Evolutionary conservation across 2,797 vertebrate species (phyloP), one percentile per base, ranked within the genome.

Genomic region (Numenius phaeopus): DNA sequence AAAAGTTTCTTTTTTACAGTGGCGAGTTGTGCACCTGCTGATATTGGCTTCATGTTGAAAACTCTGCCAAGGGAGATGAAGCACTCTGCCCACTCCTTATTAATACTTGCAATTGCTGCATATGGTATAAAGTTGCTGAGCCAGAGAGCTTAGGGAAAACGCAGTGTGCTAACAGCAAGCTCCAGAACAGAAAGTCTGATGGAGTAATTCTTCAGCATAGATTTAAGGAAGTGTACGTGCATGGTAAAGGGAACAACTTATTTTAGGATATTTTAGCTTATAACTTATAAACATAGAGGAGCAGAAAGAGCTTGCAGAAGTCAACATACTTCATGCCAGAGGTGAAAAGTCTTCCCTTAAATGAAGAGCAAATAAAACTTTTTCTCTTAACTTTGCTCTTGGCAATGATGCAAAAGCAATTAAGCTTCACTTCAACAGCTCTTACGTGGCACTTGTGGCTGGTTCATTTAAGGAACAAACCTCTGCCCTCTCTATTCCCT

Each of bases 21-120:
- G 73, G 34, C 39, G 92, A 76, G 29, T 21, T 32, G 34, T 72
- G 19, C 77, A 84, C 84, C 70, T 92, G 66, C 39, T 89, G 34
- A 76, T 95, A 89, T 22, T 94, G 78, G 30, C 40, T 90, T 64
- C 32, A 7, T 81, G 71, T 66, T 80, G 69, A 73, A 90, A 84
- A 95, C 67, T 12, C 55, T 87, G 47, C 59, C 37, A 79, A 69
- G 84, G 73, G 81, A 96, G 18, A 89, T 2, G 12, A 92, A 91
- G 46, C 50, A 44, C 11, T 75, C 77, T 81, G 55, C 82, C 77
- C 84, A 9, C 37, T 76, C 42, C 57, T 95, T 94, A 87, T 93
- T 91, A 97, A 82, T 87, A 54, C 42, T 83, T 92, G 55, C 62
- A 93, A 17, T 82, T 87, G 44, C 55, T 92, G 80, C 57, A 77